Base-by-base conservation (phyloP, 1,140 invertebrate species). In the Apis florea region DNA sequence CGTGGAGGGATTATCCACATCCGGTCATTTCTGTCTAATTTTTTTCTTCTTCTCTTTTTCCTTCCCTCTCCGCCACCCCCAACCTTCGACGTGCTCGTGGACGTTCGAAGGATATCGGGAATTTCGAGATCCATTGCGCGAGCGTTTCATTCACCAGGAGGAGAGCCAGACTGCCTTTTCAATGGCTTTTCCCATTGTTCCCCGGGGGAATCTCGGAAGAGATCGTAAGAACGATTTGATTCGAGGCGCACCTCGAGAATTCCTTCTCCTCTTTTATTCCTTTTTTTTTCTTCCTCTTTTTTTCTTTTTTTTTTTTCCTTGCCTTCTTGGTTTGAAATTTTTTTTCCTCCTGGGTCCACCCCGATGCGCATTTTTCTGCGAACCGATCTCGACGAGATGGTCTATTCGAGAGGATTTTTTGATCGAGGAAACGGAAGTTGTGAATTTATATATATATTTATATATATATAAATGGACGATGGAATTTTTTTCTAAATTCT, bases 11-110 rank as follows among this genome's bases (percentile, higher is more conserved):
- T 93, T 92, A 93, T 92, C 88, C 86, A 92, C 92, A 91, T 93
- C 92, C 92, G 92, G 91, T 92, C 92, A 92, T 88, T 92, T 90
- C 89, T 90, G 83, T 91, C 87, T 89, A 87, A 89, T 88, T 89
- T 85, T 89, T 54, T 54, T 6, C 8, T 5, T 1, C 2, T 15
- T 54, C 13, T 15, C n/a, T 15, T 15, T 26, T 6, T 40, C 31
- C 31, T 58, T 77, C 21, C 1, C 9, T 12, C 54, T 15, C 74
- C 19, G 21, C 31, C 11, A n/a, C 21, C 56, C 67, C 40, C 31
- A 40, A 6, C 59, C 47, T 13, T 51, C 11, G 21, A 58, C 15
- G 4, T 49, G 47, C 79, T 75, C 58, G 12, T 63, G 40, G 64
- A 64, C 75, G 88, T 90, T 85, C 74, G 86, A 49, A 80, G 76